Conservation (phyloP, 2,113 vertebrate species). For the Burhinus oedicnemus region DNA sequence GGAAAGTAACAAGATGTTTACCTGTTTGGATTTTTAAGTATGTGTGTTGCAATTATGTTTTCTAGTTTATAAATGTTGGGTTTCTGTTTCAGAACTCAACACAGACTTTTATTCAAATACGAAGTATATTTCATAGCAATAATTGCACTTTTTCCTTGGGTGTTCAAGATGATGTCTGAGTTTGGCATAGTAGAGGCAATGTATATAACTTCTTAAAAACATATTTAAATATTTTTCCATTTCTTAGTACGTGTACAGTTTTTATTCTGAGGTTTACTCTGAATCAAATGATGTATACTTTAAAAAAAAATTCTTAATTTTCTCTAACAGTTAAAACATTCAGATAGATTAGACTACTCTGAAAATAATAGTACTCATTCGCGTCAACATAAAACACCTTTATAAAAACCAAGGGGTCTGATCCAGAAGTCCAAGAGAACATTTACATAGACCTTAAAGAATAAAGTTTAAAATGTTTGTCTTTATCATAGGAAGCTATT, state of each 20-base stretch:
- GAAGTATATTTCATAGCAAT: not conserved
- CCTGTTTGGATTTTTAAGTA: not conserved
- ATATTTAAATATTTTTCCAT: not conserved
- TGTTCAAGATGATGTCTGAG: not conserved
- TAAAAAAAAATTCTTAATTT: not conserved
- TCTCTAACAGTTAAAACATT: not conserved
- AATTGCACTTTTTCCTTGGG: not conserved
- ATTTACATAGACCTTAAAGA: not conserved
- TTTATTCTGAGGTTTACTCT: not conserved
- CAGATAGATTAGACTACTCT: not conserved
- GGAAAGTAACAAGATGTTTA: not conserved
- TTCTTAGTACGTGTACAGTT: not conserved
- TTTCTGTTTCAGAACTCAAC: not conserved
- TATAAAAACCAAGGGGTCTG: not conserved
- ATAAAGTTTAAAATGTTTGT: not conserved
- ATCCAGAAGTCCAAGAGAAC: constrained; percentile 26
- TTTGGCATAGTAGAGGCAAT: not conserved
- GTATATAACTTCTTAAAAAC: not conserved
- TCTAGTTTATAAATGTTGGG: not conserved
- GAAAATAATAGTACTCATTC: not conserved
- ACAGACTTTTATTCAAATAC: not conserved
- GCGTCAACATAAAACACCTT: not conserved
- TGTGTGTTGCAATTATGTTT: not conserved
- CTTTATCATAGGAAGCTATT: not conserved
- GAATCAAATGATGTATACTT: not conserved